A percentile compares a stretch with the other conserved stretches of the same genome.
Evolutionary conservation across 2,797 vertebrate genomes (phyloP).

Genomic region (Crenichthys baileyi): DNA sequence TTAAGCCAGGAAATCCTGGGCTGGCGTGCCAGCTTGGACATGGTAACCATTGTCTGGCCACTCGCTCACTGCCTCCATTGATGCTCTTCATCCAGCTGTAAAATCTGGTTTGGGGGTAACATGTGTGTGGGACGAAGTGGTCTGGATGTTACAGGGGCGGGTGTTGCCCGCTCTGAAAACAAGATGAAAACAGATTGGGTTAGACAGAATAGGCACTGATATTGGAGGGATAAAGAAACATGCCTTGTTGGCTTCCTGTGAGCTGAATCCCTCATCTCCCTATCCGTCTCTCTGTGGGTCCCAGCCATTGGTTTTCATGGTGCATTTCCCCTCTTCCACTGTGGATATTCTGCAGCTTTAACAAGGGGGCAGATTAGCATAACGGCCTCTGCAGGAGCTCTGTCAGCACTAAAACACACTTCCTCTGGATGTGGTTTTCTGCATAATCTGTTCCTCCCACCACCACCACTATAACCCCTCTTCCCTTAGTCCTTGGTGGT

Average conservation of each 20-base stretch:
- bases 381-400: conserved; percentile 74
- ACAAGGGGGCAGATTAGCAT: conserved; percentile 77
- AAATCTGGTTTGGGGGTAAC: conserved; percentile 72
- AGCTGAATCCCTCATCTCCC: conserved; percentile 30
- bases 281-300: conserved; percentile 29
- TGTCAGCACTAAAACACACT: conserved; percentile 72
- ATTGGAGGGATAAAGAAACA: conserved; percentile 57
- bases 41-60: conserved; percentile 69
- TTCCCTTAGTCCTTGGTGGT: background rate
- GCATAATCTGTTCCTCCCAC: conserved; percentile 69
- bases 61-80: conserved; percentile 77
- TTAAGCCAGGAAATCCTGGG: conserved; percentile 82
- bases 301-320: conserved; percentile 70
- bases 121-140: conserved; percentile 26
- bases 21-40: conserved; percentile 70
- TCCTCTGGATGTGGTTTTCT: conserved; percentile 79
- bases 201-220: conserved; percentile 41
- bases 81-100: conserved; percentile 83
- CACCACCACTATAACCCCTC: conserved; percentile 18
- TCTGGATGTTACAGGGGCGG: conserved; percentile 39
- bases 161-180: conserved; percentile 71
- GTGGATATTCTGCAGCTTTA: conserved; percentile 62
- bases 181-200: conserved; percentile 65
- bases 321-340: conserved; percentile 66
- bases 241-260: conserved; percentile 75